Base-by-base conservation (phyloP, 2,113 vertebrate species). In the Oncorhynchus clarkii region DNA sequence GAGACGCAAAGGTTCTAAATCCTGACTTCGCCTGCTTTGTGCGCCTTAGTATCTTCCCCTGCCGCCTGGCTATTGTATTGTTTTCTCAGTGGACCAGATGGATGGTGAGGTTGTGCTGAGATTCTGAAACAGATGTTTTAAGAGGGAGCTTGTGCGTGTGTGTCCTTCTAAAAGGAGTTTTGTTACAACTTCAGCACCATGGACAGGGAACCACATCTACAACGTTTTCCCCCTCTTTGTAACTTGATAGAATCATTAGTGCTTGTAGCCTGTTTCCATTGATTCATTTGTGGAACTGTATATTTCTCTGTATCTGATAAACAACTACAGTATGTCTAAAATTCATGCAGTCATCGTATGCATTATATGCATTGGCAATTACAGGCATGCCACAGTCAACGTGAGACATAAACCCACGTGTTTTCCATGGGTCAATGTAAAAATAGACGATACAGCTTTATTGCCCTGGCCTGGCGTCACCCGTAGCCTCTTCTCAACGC, bases 31-130 rank as follows among this genome's bases (percentile, higher is more conserved):
- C 60, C 12, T 65, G 62, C 77, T 34, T n/a, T 62, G 59, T 62
- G 18, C 5, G 20, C 59, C 18, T 62, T 64, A 14, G 49, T 18
- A 14, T 26, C 49, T n/a, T 6, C 57, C 64, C 24, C 57, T 68
- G 5, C 27, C 18, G 67, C 27, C 64, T 71, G 39, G 67, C 22
- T 34, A 13, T 67, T 78, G 45, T 69, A 67, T 73, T 67, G 11
- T 73, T 85, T 75, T 78, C 70, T 86, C 80, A 78, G 67, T 80
- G 82, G 79, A 76, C 62, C 87, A 88, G 84, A 86, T 84, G 87
- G 88, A 59, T 69, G 2, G 6, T 67, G 78, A 76, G 75, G 67
- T 18, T 39, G 48, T 65, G 77, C 48, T 75, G 79, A 68, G 18
- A 71, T 51, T 24, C 59, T 8, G 67, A 70, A 76, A 81, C 88